These are phyloP conservation scores for Eutrigla gurnardus DNA, from an alignment of 2,797 vertebrate species.

Conservation along the genomic window DNA sequence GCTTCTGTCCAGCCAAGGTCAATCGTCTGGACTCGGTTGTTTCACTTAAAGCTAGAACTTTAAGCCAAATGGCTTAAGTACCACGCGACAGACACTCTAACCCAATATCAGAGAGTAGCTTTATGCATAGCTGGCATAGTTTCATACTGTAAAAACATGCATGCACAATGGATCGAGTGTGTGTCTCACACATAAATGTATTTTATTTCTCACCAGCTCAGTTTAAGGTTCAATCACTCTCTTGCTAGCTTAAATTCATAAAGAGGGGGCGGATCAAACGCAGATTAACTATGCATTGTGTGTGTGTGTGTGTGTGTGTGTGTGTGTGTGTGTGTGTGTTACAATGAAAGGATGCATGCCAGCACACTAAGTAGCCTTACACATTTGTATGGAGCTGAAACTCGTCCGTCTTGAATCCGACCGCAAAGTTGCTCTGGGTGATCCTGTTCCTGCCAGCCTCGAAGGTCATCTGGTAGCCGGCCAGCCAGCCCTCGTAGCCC, in stretches of 20 bases:
- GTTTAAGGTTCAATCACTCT: no score
- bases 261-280: no score
- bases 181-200: no score
- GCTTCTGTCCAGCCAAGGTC: constrained; percentile 13
- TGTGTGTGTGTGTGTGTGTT: no score
- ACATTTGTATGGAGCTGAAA: constrained; percentile 99
- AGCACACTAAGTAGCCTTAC: constrained; percentile 78
- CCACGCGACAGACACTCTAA: not conserved
- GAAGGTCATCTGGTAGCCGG: constrained; percentile 97
- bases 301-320: no score
- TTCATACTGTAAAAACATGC: not conserved
- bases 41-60: not conserved
- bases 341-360: not conserved
- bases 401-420: constrained; percentile 96
- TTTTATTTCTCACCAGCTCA: no score
- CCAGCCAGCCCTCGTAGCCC: constrained; percentile 96
- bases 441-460: constrained; percentile 93
- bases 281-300: not conserved
- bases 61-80: not conserved
- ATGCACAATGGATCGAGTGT: not conserved
- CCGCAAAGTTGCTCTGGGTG: constrained; percentile 98
- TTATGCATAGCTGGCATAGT: not conserved
- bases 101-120: not conserved
- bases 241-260: no score
- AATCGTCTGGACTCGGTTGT: not conserved